Base-by-base conservation (phyloP, 2,888 invertebrate genomes). In the Escarpia spicata region DNA sequence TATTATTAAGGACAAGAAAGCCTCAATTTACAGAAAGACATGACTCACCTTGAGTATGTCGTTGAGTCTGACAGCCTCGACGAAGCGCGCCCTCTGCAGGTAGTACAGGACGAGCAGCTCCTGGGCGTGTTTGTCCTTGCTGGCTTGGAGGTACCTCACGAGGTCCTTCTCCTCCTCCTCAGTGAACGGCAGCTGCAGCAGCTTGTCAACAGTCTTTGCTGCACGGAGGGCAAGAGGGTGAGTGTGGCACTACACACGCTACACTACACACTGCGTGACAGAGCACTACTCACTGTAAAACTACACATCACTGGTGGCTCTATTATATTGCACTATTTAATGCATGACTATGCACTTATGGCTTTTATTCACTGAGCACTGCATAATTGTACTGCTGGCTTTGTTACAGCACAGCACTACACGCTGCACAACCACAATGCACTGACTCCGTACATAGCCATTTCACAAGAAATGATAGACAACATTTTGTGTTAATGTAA, bases 21-120 rank as follows among this genome's bases (percentile, higher is more conserved):
- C n/a, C 19, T 75, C 75, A 8, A 26, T 75, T 26, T 75, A n/a
- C 26, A 15, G 26, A 2, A 4, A 4, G 19, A 60, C 75, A 26
- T 6, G 75, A 75, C 75, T 75, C 75, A 75, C 75, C 6, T n/a
- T 75, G 91, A 96, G 95, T 92, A 95, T 95, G 91, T 97, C 96
- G 95, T 97, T 94, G 94, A 95, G 93, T 96, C 97, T 94, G 95
- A 97, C 94, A 93, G 96, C 95, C 96, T 97, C 95, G 94, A 96
- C 94, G 96, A 96, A 96, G 94, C 96, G 96, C 0, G 97, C 94
- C 95, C 97, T 96, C 97, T 97, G 95, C 92, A 98, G 96, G 95
- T 97, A 98, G 95, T 98, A 98, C 96, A 98, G 97, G 91, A 98
- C 97, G 45, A 98, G 97, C 92, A 98, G 97, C 94, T 98, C 98